Evolutionary conservation across 2,888 invertebrate genomes (phyloP).

Genomic region (Drosophila dives): DNA sequence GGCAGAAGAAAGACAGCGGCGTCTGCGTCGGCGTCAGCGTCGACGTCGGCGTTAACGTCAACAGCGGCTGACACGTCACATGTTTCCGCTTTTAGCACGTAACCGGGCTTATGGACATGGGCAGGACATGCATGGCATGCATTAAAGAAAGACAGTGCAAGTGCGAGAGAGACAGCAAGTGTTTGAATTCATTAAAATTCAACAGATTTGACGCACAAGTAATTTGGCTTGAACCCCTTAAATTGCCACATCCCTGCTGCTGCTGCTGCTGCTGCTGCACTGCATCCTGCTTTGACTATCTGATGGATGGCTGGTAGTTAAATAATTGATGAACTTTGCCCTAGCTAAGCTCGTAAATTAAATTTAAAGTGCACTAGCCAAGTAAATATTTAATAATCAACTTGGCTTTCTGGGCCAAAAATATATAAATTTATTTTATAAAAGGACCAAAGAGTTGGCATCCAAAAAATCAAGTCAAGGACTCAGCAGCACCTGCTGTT

Average conservation of each 20-base stretch:
- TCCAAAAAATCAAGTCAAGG: conserved; percentile 46
- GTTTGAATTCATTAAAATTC: conserved; percentile 73
- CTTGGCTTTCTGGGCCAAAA: conserved; percentile 55
- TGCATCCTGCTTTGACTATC: background rate
- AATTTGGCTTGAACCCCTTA: conserved; percentile 54
- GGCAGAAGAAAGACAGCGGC: conserved; percentile 8
- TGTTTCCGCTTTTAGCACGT: conserved; percentile 77
- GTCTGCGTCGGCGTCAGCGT: background rate
- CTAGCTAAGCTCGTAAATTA: conserved; percentile 58
- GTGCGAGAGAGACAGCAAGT: conserved; percentile 23
- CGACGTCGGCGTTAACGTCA: background rate
- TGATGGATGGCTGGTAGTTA: conserved; percentile 56
- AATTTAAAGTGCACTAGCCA: conserved; percentile 59
- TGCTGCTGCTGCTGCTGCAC: background rate
- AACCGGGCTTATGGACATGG: conserved; percentile 47
- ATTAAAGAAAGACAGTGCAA: conserved; percentile 1
- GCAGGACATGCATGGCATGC: conserved; percentile 37
- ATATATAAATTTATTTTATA: conserved; percentile 37
- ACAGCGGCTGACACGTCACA: conserved; percentile 64
- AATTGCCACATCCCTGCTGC: conserved; percentile 30
- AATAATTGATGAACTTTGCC: conserved; percentile 70
- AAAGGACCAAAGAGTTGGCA: conserved; percentile 22
- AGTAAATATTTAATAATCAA: conserved; percentile 77
- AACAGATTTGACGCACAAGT: conserved; percentile 56
- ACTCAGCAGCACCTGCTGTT: conserved; percentile 19